A percentile compares a stretch with the other conserved stretches of the same genome.
phyloP scores from a whole-genome alignment of 2,888 invertebrate genomes.

The Nemotelus pantherinus region DNA sequence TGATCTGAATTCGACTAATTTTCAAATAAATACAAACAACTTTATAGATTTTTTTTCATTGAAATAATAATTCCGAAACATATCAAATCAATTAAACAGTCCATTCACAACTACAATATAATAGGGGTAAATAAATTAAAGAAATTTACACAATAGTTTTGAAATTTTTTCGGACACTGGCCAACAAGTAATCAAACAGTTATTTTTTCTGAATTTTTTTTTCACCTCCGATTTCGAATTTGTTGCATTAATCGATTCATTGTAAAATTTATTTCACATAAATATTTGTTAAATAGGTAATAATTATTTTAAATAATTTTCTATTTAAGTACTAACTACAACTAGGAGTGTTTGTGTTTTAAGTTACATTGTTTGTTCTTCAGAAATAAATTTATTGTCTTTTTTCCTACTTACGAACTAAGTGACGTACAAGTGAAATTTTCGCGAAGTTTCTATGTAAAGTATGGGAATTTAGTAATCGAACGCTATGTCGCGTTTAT shows the following conservation, averaged over 20 bases:
- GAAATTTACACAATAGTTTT: constrained; percentile 21
- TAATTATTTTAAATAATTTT: constrained; percentile 45
- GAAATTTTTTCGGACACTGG: constrained; percentile 34
- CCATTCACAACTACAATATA: constrained; percentile 14
- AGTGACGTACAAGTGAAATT: neutral
- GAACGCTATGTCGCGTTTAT: too few species aligned
- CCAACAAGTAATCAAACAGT: constrained; percentile 27
- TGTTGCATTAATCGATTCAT: constrained; percentile 1
- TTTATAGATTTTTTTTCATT: neutral
- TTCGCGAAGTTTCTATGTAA: too few species aligned
- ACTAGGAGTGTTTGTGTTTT: constrained; percentile 8
- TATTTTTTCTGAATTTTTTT: neutral
- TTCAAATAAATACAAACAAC: constrained; percentile 3
- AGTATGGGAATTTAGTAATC: too few species aligned
- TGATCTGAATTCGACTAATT: too few species aligned
- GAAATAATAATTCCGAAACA: constrained; percentile 28
- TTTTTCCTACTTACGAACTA: constrained; percentile 40
- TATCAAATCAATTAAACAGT: neutral
- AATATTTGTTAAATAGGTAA: constrained; percentile 40
- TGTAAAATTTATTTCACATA: constrained; percentile 5
- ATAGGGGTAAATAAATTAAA: constrained; percentile 21
- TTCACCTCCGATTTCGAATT: constrained; percentile 19
- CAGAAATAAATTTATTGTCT: constrained; percentile 30
- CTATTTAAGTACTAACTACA: constrained; percentile 24
- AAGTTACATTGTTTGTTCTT: constrained; percentile 23